Evolutionary conservation across 2,888 invertebrate genomes (phyloP).

Genomic region (Dicranocentrus wangi): DNA sequence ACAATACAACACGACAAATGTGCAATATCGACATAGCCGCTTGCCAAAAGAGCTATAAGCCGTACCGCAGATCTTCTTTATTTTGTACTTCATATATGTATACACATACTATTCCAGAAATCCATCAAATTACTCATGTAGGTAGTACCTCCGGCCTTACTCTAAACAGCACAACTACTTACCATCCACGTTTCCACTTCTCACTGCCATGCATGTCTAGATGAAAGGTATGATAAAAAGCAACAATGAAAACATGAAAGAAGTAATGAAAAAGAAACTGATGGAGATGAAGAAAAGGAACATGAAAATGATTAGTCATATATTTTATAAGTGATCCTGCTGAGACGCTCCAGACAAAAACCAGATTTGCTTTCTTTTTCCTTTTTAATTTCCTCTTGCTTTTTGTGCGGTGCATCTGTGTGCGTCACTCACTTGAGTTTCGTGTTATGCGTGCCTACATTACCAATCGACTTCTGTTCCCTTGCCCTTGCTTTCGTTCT

Average conservation of each 20-base stretch:
- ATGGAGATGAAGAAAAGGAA: conserved; percentile 28
- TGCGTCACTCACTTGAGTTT: conserved; percentile 31
- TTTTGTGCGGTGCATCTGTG: conserved; percentile 32
- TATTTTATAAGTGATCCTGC: conserved; percentile 69
- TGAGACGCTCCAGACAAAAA: conserved; percentile 63
- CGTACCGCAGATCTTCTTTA: no score
- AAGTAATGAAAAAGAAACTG: conserved; percentile 10
- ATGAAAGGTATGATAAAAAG: conserved; percentile 24
- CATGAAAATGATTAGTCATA: conserved; percentile 69
- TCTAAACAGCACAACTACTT: no score
- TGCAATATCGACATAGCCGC: no score
- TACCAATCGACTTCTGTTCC: conserved; percentile 16
- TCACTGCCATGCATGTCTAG: conserved; percentile 7
- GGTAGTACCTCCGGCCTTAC: no score
- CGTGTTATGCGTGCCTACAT: conserved; percentile 22
- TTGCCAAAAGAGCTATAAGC: no score
- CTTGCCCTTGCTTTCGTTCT: not conserved
- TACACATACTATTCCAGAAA: no score
- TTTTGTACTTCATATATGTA: no score
- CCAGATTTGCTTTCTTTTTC: conserved; percentile 43
- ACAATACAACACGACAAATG: no score
- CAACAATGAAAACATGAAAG: conserved; percentile 30
- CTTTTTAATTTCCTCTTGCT: conserved; percentile 41
- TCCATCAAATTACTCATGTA: no score
- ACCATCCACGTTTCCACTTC: no score